Conservation (phyloP, 2,113 vertebrate genomes). For the Pluvianellus socialis region DNA sequence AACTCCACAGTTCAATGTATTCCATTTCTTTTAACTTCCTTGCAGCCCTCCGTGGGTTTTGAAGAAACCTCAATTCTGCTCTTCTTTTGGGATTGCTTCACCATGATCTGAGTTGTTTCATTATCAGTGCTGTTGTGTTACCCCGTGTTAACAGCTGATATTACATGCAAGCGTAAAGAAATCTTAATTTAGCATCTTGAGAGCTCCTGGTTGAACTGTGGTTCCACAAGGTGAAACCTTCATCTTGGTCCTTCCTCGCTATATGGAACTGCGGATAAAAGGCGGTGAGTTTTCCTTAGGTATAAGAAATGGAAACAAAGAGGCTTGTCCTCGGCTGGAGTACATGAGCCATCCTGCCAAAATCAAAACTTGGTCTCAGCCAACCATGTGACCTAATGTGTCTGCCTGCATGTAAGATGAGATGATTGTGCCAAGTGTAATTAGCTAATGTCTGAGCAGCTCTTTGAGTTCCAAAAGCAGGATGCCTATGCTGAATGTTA, state of each 20-base stretch:
- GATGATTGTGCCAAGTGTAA: not conserved
- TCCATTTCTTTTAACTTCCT: not conserved
- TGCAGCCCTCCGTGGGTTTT: not conserved
- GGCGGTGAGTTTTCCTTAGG: not conserved
- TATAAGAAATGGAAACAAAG: not conserved
- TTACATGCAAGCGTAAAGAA: not conserved
- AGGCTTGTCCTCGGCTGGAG: not conserved
- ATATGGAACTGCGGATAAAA: not conserved
- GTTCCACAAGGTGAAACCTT: not conserved
- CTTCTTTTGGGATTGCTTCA: not conserved
- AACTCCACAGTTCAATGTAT: not conserved
- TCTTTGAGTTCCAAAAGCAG: not conserved
- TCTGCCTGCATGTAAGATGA: not conserved
- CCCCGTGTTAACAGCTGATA: not conserved
- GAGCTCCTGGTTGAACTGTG: not conserved
- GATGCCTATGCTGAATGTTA: not conserved
- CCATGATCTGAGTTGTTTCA: not conserved
- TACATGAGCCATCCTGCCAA: not conserved
- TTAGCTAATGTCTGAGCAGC: slow-evolving; percentile 29
- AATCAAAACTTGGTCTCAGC: not conserved
- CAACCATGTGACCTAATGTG: not conserved
- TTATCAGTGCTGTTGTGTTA: not conserved
- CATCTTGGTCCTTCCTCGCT: not conserved
- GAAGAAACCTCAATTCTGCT: not conserved
- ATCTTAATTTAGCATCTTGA: not conserved